A percentile compares a stretch with the other conserved stretches of the same genome.
Evolutionary conservation across 2,113 vertebrate species (phyloP).

Genomic region (Pampusana beccarii): DNA sequence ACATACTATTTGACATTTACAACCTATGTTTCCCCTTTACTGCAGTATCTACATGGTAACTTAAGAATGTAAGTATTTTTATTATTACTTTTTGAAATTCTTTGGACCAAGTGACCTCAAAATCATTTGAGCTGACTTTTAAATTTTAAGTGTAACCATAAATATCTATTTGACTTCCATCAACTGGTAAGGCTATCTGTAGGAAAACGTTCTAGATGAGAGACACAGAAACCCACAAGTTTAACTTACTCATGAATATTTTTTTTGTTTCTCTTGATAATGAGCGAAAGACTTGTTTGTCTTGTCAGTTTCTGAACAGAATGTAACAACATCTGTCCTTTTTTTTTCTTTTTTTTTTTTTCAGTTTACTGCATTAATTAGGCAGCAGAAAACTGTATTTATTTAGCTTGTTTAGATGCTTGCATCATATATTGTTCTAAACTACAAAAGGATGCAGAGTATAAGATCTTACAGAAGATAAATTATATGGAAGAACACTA

Average conservation of each 20-base stretch:
- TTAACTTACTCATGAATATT: not conserved
- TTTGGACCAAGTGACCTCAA: not conserved
- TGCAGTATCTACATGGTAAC: not conserved
- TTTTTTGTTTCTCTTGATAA: not conserved
- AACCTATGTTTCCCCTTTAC: not conserved
- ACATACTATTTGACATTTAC: not conserved
- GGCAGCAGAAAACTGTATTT: not conserved
- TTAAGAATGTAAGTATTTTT: not conserved
- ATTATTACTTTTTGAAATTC: not conserved
- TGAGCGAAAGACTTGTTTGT: not conserved
- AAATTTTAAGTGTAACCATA: not conserved
- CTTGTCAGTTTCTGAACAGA: not conserved
- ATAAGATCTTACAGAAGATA: not conserved
- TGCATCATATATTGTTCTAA: not conserved
- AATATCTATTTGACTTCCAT: not conserved
- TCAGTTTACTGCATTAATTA: not conserved
- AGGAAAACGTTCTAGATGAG: not conserved
- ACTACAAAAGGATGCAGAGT: not conserved
- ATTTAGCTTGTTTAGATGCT: not conserved
- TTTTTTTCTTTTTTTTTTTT: not conserved
- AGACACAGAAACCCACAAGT: not conserved
- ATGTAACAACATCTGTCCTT: not conserved
- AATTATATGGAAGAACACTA: accelerated
- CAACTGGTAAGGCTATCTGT: not conserved
- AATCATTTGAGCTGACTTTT: not conserved